These are phyloP conservation scores for Notodonta ziczac DNA, from an alignment of 2,888 invertebrate species.

Conservation along the genomic window DNA sequence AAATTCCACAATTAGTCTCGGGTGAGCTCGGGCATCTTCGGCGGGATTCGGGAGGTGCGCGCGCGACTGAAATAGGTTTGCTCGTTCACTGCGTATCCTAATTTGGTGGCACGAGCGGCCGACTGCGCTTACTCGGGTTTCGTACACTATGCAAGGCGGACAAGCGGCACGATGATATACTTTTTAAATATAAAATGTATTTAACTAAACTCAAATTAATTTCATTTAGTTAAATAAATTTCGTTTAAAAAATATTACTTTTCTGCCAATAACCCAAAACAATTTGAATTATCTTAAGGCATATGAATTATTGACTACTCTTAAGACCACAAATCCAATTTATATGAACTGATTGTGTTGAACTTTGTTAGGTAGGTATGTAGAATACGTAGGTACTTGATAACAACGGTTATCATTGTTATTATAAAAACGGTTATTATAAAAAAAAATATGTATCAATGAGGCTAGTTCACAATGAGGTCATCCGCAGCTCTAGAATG, in stretches of 20 bases:
- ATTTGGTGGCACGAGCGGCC: constrained; percentile 82
- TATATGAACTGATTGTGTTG: no score
- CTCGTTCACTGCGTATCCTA: constrained; percentile 76
- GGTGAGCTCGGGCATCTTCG: constrained; percentile 62
- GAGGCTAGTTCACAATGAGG: neutral
- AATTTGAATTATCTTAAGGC: no score
- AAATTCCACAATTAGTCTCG: constrained; percentile 72
- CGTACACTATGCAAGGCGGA: constrained; percentile 48
- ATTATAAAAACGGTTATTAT: no score
- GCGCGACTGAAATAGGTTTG: constrained; percentile 77
- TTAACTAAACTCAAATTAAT: no score
- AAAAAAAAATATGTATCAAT: neutral
- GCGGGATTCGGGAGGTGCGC: constrained; percentile 56
- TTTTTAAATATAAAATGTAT: neutral
- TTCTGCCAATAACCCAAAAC: no score
- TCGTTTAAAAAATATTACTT: no score
- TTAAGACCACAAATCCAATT: no score
- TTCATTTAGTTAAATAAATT: no score
- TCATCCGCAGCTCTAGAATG: neutral
- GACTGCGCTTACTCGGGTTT: constrained; percentile 67
- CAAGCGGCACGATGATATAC: constrained; percentile 16
- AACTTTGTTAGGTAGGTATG: no score
- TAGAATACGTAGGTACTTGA: no score
- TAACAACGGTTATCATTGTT: neutral
- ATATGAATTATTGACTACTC: no score